phyloP scores from a whole-genome alignment of 2,113 vertebrate genomes.

The Takifugu flavidus region DNA sequence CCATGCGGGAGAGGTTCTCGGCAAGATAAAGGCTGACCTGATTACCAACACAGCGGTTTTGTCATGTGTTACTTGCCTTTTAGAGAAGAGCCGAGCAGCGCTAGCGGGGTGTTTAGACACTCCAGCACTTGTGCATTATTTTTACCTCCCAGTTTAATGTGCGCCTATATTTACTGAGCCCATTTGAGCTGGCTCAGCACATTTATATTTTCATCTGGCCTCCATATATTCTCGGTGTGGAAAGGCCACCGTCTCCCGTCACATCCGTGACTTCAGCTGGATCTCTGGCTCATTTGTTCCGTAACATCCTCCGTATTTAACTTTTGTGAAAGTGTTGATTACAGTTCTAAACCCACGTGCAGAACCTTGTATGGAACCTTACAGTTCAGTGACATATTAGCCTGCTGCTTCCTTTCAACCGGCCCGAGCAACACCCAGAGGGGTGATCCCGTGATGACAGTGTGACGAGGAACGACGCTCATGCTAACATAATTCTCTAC shows the following conservation, averaged over 20 bases:
- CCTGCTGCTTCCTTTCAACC: too few species aligned
- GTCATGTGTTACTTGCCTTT: conserved; percentile 21
- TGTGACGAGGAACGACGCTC: too few species aligned
- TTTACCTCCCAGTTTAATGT: conserved; percentile 33
- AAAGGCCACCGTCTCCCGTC: conserved; percentile 50
- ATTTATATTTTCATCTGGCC: conserved; percentile 67
- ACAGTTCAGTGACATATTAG: too few species aligned
- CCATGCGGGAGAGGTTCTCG: conserved; percentile 23
- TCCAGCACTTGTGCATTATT: conserved; percentile 38
- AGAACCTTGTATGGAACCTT: too few species aligned
- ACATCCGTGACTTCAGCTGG: conserved; percentile 17
- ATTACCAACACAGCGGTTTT: conserved; percentile 46
- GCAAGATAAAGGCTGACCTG: conserved; percentile 47
- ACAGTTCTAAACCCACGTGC: too few species aligned
- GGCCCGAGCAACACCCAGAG: too few species aligned
- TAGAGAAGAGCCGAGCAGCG: conserved; percentile 15
- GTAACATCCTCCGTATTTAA: conserved; percentile 36
- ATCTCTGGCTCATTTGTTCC: conserved; percentile 30
- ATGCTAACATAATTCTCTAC: too few species aligned
- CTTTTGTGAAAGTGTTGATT: not conserved
- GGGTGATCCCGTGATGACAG: too few species aligned
- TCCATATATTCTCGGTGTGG: conserved; percentile 44
- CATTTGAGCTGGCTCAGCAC: conserved; percentile 38
- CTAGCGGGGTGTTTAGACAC: conserved; percentile 8
- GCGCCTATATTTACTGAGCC: conserved; percentile 37